phyloP scores from a whole-genome alignment of 2,113 vertebrate species.

The Rhinolophus ferrumequinum region DNA sequence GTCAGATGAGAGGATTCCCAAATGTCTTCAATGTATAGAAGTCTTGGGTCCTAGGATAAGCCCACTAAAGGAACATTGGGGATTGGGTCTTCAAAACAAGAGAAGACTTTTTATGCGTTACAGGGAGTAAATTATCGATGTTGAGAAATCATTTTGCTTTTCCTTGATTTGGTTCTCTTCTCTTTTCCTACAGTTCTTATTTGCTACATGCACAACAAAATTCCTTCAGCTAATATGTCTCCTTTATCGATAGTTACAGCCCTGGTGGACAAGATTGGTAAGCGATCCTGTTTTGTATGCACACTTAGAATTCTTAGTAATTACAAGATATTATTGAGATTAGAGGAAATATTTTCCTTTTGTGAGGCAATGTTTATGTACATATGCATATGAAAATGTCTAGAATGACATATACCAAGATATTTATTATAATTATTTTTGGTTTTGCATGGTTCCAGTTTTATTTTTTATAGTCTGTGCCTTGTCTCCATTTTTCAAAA shows the following conservation, averaged over 20 bases:
- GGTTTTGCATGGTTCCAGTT: constrained; percentile 50
- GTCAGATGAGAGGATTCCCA: not conserved
- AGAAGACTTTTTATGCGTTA: constrained; percentile 6
- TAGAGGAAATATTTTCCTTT: constrained; percentile 28
- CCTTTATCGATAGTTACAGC: constrained; percentile 98
- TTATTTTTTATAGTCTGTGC: constrained; percentile 32
- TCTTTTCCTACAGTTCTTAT: constrained; percentile 92
- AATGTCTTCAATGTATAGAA: constrained; percentile 15
- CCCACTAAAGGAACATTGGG: not conserved
- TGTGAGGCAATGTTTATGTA: constrained; percentile 68
- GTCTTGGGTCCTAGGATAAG: constrained; percentile 19
- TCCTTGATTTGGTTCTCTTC: constrained; percentile 34
- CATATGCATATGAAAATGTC: constrained; percentile 88
- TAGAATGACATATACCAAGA: not conserved
- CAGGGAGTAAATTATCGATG: constrained; percentile 44
- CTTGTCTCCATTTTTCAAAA: constrained; percentile 30
- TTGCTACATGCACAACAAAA: constrained; percentile 95
- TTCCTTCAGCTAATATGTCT: constrained; percentile 86
- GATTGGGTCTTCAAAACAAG: constrained; percentile 33
- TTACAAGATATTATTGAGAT: constrained; percentile 18
- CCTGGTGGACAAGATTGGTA: constrained; percentile 98
- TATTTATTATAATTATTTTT: constrained; percentile 41
- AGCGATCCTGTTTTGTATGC: constrained; percentile 63
- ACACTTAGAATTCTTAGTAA: constrained; percentile 57
- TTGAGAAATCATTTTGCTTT: constrained; percentile 55